Percentiles rank a stretch among this genome's conserved stretches.
phyloP scores from a whole-genome alignment of 1,140 invertebrate species.

The Trigoniulus corallinus region DNA sequence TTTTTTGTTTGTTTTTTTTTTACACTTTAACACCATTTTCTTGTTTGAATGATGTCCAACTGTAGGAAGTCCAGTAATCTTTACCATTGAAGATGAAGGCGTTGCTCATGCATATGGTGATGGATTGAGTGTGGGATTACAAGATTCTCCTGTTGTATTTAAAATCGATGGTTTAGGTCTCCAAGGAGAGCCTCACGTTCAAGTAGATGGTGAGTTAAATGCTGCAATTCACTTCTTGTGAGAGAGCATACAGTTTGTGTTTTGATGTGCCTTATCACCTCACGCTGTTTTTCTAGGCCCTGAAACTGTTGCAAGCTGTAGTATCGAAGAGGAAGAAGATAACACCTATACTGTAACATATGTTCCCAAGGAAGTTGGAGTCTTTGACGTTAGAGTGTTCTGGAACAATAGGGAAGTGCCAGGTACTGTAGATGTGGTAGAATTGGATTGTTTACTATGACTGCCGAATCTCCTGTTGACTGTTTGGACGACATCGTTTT shows the following conservation, averaged over 20 bases:
- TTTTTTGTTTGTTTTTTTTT: background rate
- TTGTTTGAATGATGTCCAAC: background rate
- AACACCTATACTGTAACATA: conserved; percentile 46
- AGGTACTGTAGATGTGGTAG: conserved; percentile 20
- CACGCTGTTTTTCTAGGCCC: conserved; percentile 29
- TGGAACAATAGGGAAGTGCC: conserved; percentile 49
- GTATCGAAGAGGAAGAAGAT: conserved; percentile 32
- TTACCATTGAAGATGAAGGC: conserved; percentile 42
- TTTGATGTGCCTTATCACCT: background rate
- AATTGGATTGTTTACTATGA: too few species aligned
- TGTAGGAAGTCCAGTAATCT: conserved; percentile 37
- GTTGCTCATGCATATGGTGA: conserved; percentile 42
- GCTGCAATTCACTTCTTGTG: too few species aligned
- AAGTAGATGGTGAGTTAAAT: conserved; percentile 34
- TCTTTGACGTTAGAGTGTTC: conserved; percentile 49
- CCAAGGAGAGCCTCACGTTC: conserved; percentile 30
- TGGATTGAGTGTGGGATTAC: conserved; percentile 23
- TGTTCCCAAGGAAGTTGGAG: conserved; percentile 47
- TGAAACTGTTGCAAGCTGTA: conserved; percentile 43
- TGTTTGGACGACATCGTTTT: background rate
- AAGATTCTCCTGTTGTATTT: conserved; percentile 24
- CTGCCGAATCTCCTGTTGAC: background rate
- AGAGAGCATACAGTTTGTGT: background rate
- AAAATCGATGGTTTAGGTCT: conserved; percentile 32
- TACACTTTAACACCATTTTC: background rate